Percentiles rank a stretch among this genome's conserved stretches.
Conservation (phyloP, 2,888 invertebrate species). For the Epinotia ramella region DNA sequence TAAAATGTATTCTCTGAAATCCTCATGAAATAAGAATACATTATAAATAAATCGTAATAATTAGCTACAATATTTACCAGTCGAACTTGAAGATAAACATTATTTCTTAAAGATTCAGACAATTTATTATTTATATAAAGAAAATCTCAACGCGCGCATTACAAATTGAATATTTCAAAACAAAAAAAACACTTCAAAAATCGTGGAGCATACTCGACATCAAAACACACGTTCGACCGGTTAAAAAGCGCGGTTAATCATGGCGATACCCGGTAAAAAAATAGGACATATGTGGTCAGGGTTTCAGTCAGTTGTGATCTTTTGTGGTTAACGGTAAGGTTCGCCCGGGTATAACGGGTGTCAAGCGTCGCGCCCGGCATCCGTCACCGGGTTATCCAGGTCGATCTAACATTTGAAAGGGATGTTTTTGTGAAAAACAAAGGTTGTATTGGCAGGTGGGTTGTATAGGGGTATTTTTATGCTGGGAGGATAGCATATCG, state of each 20-base stretch:
- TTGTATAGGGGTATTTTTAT: neutral
- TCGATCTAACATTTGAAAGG: conserved; percentile 20
- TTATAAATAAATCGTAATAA: too few relatives aligned
- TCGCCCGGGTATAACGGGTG: conserved; percentile 5
- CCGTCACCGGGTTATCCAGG: conserved; percentile 35
- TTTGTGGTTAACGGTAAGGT: conserved; percentile 4
- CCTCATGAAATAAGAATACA: too few relatives aligned
- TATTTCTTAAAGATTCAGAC: too few relatives aligned
- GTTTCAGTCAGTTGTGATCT: conserved; percentile 1
- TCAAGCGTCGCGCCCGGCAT: conserved; percentile 26
- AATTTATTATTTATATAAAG: neutral
- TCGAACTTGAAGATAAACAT: too few relatives aligned
- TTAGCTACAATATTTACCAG: too few relatives aligned
- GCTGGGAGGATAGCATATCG: neutral
- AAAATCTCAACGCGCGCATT: neutral
- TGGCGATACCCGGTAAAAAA: conserved; percentile 9
- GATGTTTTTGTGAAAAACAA: conserved; percentile 36
- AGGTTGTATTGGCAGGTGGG: conserved; percentile 23
- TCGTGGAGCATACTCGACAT: conserved; percentile 17
- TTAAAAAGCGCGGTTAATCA: conserved; percentile 40
- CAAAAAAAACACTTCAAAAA: conserved; percentile 7
- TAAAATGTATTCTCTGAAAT: too few relatives aligned
- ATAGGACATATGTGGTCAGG: neutral
- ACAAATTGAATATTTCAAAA: conserved; percentile 12
- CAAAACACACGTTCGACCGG: conserved; percentile 27